Evolutionary conservation across 1,140 invertebrate species (phyloP), one percentile per base, ranked within the genome.

Genomic region (Neoseiulus cucumeris): DNA sequence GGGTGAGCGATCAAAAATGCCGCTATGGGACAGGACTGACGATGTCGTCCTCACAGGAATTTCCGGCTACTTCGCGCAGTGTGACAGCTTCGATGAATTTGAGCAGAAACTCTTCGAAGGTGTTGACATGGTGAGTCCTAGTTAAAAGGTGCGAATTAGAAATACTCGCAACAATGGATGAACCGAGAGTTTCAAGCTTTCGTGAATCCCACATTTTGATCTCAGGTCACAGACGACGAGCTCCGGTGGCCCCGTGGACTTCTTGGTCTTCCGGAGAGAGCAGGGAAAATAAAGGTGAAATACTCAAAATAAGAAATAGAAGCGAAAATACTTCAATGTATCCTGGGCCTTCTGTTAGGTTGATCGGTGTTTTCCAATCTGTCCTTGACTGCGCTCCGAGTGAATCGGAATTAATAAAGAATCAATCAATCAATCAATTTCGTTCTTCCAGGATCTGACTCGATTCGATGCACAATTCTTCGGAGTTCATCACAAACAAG

Each of bases 401-500:
- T n/a, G n/a, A n/a, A 39, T 9, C 4, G 33, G 33, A 39, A 9
- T 39, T 39, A 9, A 9, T 6, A 9, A 39, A 39, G 33, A 9
- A 6, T 9, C 33, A 39, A 6, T 39, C 33, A 9, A 6, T 39
- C 4, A 4, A 39, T 9, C 4, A 9, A 39, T 39, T 9, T 9
- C 9, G 4, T 47, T 17, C 18, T 14, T 17, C 18, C 45, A 47
- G 45, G 51, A 59, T 25, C 51, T 59, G 1, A 18, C 51, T 17
- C 25, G 33, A 25, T 59, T 72, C 72, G 91, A 95, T 75, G 87
- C 89, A 5, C 82, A 84, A 17, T 94, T 92, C 75, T 95, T 95
- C 77, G 88, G 89, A 42, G 88, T 95, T 6, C 87, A 91, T 74
- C 84, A 74, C 1, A 93, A 93, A 77, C 90, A 96, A 75, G 91